Evolutionary conservation across 2,888 invertebrate genomes (phyloP), one percentile per base, ranked within the genome.

Genomic region (Patella pellucida): DNA sequence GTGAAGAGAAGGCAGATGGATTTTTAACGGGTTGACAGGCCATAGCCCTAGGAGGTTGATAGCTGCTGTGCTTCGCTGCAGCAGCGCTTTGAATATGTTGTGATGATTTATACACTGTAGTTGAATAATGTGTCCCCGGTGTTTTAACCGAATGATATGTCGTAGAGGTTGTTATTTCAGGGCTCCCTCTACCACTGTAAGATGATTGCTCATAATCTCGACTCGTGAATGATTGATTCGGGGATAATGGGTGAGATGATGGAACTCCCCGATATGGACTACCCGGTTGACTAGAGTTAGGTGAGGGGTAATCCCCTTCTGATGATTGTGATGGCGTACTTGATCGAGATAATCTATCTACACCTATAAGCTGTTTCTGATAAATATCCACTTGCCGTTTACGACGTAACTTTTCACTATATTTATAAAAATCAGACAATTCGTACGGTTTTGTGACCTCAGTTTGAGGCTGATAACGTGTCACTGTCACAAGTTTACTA

Each of bases 391-490:
- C 84, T 68, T 85, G 78, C 69, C 88, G 82, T 78, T 93, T 93
- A 83, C 96, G 94, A 79, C 97, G 94, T 90, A 95, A 96, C 90
- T 97, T 97, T 7, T 97, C 97, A 73, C 97, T 98, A 91, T 98
- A 98, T 91, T 98, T 98, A 91, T 97, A 98, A 91, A 97, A 98
- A 91, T 98, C 98, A 0, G 97, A 95, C 96, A 98, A 97, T 93
- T 98, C 98, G 92, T 97, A 98, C 3, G 98, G 98, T 90, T 98
- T 98, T 0, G 96, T 96, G 76, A 96, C 96, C 92, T 98, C 98
- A 27, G 88, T 87, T 79, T 87, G 87, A 52, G 87, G 88, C 73
- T 85, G 83, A 68, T 85, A 78, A 78, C 86, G 85, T 1, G 83
- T 84, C 52, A 87, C 84, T 19, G 87, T 88, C 54, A 87, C 86